These are phyloP conservation scores for Bovichtus diacanthus DNA, from an alignment of 2,797 vertebrate genomes.

Conservation along the genomic window DNA sequence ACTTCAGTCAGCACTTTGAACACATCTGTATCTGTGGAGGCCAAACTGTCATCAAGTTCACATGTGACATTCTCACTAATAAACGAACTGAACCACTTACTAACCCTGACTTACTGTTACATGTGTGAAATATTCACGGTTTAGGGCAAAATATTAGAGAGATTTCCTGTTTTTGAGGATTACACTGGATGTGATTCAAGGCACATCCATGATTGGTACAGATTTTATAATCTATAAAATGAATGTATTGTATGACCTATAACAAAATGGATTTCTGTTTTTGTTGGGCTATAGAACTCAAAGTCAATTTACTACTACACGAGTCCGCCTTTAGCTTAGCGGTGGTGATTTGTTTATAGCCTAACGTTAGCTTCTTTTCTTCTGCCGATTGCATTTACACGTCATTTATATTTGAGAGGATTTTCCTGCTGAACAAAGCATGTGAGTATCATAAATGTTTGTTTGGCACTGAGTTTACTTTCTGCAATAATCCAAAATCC, in stretches of 20 bases:
- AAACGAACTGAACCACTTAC: constrained; percentile 21
- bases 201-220: not conserved
- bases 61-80: constrained; percentile 31
- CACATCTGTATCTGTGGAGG: constrained; percentile 58
- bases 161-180: not conserved
- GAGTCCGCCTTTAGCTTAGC: too few relatives aligned
- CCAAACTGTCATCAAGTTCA: constrained; percentile 25
- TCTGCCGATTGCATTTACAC: too few relatives aligned
- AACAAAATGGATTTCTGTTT: not conserved
- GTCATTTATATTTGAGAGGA: too few relatives aligned
- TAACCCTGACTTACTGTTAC: constrained; percentile 16
- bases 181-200: not conserved
- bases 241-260: not conserved
- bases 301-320: too few relatives aligned
- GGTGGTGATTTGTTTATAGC: too few relatives aligned
- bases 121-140: not conserved
- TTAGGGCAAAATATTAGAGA: constrained; percentile 1
- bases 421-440: too few relatives aligned
- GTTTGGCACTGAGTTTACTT: too few relatives aligned
- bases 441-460: too few relatives aligned
- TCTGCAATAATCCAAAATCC: too few relatives aligned
- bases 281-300: not conserved
- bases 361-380: too few relatives aligned
- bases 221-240: not conserved
- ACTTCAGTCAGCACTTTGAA: constrained; percentile 70